Evolutionary conservation across 2,113 vertebrate genomes (phyloP).

Genomic region (Crotalus helleri): DNA sequence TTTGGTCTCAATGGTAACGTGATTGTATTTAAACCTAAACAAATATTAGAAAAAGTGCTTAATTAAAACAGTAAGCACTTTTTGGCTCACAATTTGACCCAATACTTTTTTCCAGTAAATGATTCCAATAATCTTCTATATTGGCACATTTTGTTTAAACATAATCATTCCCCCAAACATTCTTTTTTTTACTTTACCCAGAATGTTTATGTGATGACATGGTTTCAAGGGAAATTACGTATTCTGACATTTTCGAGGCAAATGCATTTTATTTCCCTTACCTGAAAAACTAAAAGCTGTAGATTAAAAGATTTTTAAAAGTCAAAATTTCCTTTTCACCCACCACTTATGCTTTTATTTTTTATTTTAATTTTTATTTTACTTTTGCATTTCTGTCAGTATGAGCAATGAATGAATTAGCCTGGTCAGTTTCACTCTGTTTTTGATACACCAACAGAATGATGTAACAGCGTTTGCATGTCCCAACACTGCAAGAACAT

Average conservation of each 20-base stretch:
- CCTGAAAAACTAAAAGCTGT: constrained; percentile 17
- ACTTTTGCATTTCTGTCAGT: constrained; percentile 8
- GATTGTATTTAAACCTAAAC: not conserved
- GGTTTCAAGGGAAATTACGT: not conserved
- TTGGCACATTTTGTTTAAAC: not conserved
- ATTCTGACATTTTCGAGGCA: constrained; percentile 11
- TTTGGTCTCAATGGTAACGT: not conserved
- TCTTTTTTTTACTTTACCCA: not conserved
- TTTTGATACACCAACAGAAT: constrained; percentile 28
- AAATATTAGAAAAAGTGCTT: not conserved
- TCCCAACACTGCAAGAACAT: constrained; percentile 33
- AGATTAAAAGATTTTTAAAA: constrained; percentile 2
- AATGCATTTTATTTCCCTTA: constrained; percentile 16
- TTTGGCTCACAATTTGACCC: not conserved
- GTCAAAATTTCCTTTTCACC: constrained; percentile 7
- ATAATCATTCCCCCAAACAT: not conserved
- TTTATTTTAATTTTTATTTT: not conserved
- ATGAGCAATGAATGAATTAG: constrained; percentile 17
- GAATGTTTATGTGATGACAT: not conserved
- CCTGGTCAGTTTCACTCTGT: not conserved
- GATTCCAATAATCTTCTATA: not conserved
- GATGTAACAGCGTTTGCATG: not conserved
- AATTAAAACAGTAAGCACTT: not conserved
- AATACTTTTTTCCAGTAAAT: not conserved
- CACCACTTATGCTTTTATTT: not conserved